Conservation (phyloP, 2,797 vertebrate species). For the Urophycis tenuis region DNA sequence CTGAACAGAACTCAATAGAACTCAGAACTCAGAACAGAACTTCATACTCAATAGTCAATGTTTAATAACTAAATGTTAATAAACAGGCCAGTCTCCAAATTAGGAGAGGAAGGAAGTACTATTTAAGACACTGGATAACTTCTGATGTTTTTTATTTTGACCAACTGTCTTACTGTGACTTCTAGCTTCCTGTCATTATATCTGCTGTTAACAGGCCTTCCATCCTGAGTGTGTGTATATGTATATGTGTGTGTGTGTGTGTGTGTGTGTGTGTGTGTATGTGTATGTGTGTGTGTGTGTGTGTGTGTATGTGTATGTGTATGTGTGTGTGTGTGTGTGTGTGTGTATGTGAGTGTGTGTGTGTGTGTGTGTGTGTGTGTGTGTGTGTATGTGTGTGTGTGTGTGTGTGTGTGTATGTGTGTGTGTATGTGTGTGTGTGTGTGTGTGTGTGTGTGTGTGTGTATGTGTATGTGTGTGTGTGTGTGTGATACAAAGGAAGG, state of each 20-base stretch:
- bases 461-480: too few species aligned
- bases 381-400: too few species aligned
- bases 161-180: not conserved
- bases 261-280: not conserved
- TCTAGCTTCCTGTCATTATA: constrained; percentile 4
- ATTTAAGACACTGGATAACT: not conserved
- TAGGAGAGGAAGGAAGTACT: not conserved
- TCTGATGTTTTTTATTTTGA: not conserved
- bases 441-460: too few species aligned
- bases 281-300: not conserved
- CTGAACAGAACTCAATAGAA: too few species aligned
- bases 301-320: too few species aligned
- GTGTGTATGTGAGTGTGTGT: too few species aligned
- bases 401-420: too few species aligned
- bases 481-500: too few species aligned
- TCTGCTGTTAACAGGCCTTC: not conserved
- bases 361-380: too few species aligned
- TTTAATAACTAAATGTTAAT: not conserved
- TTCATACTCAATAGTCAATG: not conserved
- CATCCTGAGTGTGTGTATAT: not conserved
- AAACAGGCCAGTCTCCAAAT: not conserved
- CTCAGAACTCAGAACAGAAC: too few species aligned
- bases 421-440: too few species aligned
- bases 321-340: too few species aligned
- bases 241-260: not conserved